phyloP scores from a whole-genome alignment of 1,140 invertebrate species.

The Linepithema humile region DNA sequence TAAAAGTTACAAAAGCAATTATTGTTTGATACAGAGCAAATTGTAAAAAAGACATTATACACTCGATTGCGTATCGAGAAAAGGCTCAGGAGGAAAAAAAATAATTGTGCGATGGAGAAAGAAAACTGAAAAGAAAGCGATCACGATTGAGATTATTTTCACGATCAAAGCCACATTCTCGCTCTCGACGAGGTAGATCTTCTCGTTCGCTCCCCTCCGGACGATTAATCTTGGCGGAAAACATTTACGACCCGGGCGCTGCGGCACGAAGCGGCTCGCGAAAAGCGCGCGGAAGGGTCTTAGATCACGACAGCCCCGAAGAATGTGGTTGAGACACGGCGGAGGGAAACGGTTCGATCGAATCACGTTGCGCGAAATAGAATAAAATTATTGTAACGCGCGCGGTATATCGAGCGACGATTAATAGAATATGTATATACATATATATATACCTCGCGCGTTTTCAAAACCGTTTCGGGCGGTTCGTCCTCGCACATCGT shows the following conservation, averaged over 20 bases:
- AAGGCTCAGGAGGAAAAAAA: neutral
- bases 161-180: slow-evolving; percentile 55
- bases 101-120: neutral
- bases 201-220: slow-evolving; percentile 29
- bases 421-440: neutral
- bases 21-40: too few species aligned
- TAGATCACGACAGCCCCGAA: slow-evolving; percentile 39
- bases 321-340: slow-evolving; percentile 26
- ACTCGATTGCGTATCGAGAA: neutral
- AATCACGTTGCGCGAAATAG: slow-evolving; percentile 16
- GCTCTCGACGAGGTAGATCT: slow-evolving; percentile 27
- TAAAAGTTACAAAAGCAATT: too few species aligned
- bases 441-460: neutral
- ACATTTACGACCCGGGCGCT: slow-evolving; percentile 49
- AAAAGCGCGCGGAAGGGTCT: slow-evolving; percentile 29
- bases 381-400: slow-evolving; percentile 29
- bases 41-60: neutral
- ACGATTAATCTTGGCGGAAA: slow-evolving; percentile 62
- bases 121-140: neutral
- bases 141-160: slow-evolving; percentile 51
- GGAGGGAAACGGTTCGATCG: neutral
- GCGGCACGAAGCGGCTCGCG: slow-evolving; percentile 28
- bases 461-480: neutral
- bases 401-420: neutral
- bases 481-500: neutral